Conservation (phyloP, 1,140 invertebrate species). For the Diachasma alloeum region DNA sequence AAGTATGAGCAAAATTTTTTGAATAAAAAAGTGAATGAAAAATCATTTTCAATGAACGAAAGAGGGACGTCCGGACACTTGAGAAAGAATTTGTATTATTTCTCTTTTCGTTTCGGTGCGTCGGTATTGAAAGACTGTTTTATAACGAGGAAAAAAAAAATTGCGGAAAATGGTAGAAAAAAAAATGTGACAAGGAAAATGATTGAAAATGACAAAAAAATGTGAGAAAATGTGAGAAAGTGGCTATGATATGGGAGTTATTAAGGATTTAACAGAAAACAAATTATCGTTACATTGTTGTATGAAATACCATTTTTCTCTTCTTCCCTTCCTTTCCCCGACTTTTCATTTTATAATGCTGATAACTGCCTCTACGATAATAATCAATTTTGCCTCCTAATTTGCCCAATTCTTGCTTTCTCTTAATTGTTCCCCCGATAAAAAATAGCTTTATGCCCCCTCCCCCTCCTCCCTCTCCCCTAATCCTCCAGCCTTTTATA, state of each 20-base stretch:
- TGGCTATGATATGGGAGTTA: conserved; percentile 29
- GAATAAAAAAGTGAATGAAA: background rate
- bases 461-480: background rate
- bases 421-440: background rate
- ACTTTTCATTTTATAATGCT: conserved; percentile 14
- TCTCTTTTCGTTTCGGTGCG: conserved; percentile 35
- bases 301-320: conserved; percentile 27
- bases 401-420: conserved; percentile 8
- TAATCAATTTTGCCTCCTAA: background rate
- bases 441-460: conserved; percentile 6
- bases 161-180: conserved; percentile 22
- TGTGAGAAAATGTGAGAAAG: conserved; percentile 15
- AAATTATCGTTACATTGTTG: conserved; percentile 35
- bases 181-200: conserved; percentile 1
- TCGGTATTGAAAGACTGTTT: conserved; percentile 51
- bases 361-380: conserved; percentile 10
- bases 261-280: conserved; percentile 30
- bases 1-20: background rate
- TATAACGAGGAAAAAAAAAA: conserved; percentile 34
- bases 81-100: background rate
- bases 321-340: background rate
- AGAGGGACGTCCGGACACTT: conserved; percentile 25
- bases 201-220: conserved; percentile 22
- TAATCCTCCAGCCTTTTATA: conserved; percentile 30
- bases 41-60: background rate